Conservation (phyloP, 37 sponge, comb jelly and placozoan species). For the Aphrocallistes beatrix region DNA sequence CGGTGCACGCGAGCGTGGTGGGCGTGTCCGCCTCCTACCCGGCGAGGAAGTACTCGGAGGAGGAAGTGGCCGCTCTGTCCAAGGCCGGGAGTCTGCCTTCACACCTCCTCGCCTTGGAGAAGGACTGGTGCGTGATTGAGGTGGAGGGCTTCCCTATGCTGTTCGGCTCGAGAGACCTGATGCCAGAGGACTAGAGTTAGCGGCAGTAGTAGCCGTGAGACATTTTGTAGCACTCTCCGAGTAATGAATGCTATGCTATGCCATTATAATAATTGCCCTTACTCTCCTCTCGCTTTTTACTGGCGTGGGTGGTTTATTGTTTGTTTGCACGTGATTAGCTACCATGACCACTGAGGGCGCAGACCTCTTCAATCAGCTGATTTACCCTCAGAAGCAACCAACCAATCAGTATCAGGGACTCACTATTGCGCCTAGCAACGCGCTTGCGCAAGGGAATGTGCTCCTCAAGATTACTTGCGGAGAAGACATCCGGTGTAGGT, state of each 20-base stretch:
- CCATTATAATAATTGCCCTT: background rate
- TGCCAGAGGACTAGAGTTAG: background rate
- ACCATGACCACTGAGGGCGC: background rate
- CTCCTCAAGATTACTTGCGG: background rate
- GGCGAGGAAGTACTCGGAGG: background rate
- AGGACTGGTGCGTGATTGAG: background rate
- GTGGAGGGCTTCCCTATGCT: background rate
- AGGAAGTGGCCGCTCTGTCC: background rate
- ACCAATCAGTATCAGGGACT: background rate
- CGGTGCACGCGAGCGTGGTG: background rate
- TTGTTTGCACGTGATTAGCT: background rate
- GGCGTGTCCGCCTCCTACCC: background rate
- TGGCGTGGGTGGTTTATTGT: background rate
- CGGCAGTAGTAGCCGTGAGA: background rate
- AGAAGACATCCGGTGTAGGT: background rate
- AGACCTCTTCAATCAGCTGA: constrained; percentile 14
- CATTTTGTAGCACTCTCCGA: constrained; percentile 1
- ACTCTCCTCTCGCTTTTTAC: background rate
- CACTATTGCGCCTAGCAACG: constrained; percentile 1
- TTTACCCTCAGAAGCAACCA: background rate
- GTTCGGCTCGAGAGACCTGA: background rate
- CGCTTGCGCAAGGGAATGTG: constrained; percentile 1
- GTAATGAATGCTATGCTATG: background rate
- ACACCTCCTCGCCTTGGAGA: background rate
- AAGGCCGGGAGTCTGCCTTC: background rate